Evolutionary conservation across 2,113 vertebrate genomes (phyloP), one percentile per base, ranked within the genome.

Genomic region (Passerina amoena): DNA sequence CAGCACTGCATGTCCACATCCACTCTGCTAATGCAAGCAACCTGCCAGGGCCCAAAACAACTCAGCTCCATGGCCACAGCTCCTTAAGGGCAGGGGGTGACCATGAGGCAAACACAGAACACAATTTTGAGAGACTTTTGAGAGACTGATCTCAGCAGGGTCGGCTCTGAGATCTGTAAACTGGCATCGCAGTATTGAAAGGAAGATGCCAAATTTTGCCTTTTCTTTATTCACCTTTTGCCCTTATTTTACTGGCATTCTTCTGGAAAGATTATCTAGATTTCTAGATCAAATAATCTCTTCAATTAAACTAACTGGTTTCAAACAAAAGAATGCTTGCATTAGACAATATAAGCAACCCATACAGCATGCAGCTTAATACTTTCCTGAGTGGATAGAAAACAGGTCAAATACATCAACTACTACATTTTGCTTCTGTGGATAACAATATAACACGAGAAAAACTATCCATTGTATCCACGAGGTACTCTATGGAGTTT

Each of bases 21-120:
- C 81, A 94, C 57, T 48, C 78, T 85, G 8, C 86, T 92, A 92
- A 94, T 87, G 77, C 89, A 96, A 96, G 94, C 92, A 94, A 13
- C 77, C n/a, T 65, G 69, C 35, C 77, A 84, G 51, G n/a, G 17
- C 81, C 61, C 66, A 47, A 56, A 71, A 68, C 11, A n/a, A 24
- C 56, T 30, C 68, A 12, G 0, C 51, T 68, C 35, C 48, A 50
- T 1, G 25, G n/a, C 16, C 48, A 45, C 33, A 64, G 77, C 23
- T 51, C 66, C 89, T 45, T 38, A 79, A 83, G 53, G 53, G n/a
- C 88, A 77, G 35, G 31, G 1, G 1, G 23, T 59, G 37, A 20
- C 72, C 30, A 22, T 0, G 5, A 33, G n/a, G 31, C 20, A 73
- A 88, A 83, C 9, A 56, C 51, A 60, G 64, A 15, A n/a, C 42